Evolutionary conservation across 1,140 invertebrate genomes (phyloP), one percentile per base, ranked within the genome.

Genomic region (Meteorus sp.): DNA sequence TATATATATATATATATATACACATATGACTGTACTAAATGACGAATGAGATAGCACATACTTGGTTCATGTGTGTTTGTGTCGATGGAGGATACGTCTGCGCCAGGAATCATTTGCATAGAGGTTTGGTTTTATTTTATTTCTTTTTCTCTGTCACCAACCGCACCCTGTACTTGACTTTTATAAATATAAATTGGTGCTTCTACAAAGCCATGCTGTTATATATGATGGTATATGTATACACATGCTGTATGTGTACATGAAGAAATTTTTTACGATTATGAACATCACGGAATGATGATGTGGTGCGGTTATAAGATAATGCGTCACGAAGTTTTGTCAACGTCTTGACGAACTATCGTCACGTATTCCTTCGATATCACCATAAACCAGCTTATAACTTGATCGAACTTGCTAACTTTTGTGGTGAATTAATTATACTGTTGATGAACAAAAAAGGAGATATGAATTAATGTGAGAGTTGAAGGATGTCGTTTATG

Each of bases 81-180:
- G 44, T 48, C 43, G 52, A 60, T 60, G n/a, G n/a, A 55, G 29
- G 44, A 25, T 15, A 19, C 23, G 29, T 19, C 33, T 43, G 31
- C 45, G 25, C 27, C 41, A 61, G 47, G 27, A 23, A 44, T 56
- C 59, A 44, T 61, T 61, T 56, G 54, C 59, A 61, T 61, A 56
- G 52, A 56, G 27, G 23, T 39, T 45, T 58, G 50, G 50, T 48
- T 20, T 50, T 11, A n/a, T 41, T 22, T 11, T 58, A 6, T 23
- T 25, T 8, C 20, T 43, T 11, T 15, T 35, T 51, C 2, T 41
- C 13, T 54, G 8, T 54, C 13, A 50, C 25, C 25, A 37, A 50
- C 47, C 22, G 33, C 31, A 25, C 56, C 9, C 48, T 60, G 58
- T 27, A 33, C 43, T 54, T 45, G 58, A 55, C 44, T 55, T 55